These are phyloP conservation scores for Cynodonichthys magdalenae DNA, from an alignment of 2,797 vertebrate genomes.

Conservation along the genomic window DNA sequence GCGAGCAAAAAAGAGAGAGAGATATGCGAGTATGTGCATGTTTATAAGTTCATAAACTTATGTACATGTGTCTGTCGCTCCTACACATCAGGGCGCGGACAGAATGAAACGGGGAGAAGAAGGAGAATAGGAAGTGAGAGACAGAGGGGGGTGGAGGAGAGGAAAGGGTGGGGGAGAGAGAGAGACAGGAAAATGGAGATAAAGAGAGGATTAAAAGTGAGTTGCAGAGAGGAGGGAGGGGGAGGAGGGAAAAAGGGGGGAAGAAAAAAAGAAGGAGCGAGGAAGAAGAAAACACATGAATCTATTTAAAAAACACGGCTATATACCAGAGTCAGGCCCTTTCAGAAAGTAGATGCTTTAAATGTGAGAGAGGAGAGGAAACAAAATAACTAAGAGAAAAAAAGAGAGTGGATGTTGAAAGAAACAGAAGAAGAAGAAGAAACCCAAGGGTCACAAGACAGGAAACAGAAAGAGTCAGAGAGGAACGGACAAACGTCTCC, in stretches of 20 bases:
- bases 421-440: conserved; percentile 47
- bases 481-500: conserved; percentile 69
- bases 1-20: conserved; percentile 69
- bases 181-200: conserved; percentile 64
- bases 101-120: conserved; percentile 73
- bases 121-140: conserved; percentile 49
- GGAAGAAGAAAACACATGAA: conserved; percentile 80
- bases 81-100: conserved; percentile 80
- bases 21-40: conserved; percentile 80
- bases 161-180: too few species aligned
- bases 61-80: conserved; percentile 82
- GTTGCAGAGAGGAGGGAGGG: conserved; percentile 46
- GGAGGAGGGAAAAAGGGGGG: conserved; percentile 59
- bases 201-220: conserved; percentile 71
- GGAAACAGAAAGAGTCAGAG: conserved; percentile 69
- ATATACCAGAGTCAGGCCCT: conserved; percentile 77
- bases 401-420: conserved; percentile 55
- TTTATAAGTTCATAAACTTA: conserved; percentile 82
- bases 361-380: conserved; percentile 45
- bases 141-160: conserved; percentile 47
- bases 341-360: conserved; percentile 71
- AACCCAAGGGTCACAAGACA: conserved; percentile 66
- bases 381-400: conserved; percentile 5
- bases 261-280: conserved; percentile 71
- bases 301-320: conserved; percentile 80